Conservation (phyloP, 2,888 invertebrate species). For the Hirtodrosophila cameraria region DNA sequence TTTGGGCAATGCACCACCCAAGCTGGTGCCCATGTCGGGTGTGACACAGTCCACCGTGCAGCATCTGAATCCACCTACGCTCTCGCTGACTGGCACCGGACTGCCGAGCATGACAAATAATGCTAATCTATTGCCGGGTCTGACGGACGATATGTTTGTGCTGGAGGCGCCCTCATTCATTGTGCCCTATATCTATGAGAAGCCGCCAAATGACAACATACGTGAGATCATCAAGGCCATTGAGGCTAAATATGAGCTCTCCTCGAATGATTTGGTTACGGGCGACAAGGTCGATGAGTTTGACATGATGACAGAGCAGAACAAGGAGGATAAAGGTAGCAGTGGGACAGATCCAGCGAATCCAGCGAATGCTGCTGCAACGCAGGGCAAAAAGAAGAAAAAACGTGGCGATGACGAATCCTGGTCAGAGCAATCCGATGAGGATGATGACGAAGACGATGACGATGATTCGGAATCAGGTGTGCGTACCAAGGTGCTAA, state of each 20-base stretch:
- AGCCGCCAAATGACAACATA: constrained; percentile 91
- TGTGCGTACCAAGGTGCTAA: constrained; percentile 84
- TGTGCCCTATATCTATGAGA: constrained; percentile 96
- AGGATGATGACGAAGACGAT: constrained; percentile 85
- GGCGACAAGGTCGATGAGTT: constrained; percentile 85
- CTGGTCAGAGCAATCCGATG: constrained; percentile 86
- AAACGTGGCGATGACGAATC: constrained; percentile 86
- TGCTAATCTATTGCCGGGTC: constrained; percentile 90
- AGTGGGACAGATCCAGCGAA: constrained; percentile 59
- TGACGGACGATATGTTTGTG: constrained; percentile 96
- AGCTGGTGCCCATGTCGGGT: constrained; percentile 74
- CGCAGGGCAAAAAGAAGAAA: constrained; percentile 81
- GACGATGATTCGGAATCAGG: constrained; percentile 85
- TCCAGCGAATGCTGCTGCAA: constrained; percentile 23
- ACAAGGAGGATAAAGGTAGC: constrained; percentile 76
- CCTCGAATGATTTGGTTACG: constrained; percentile 85
- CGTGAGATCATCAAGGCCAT: constrained; percentile 89
- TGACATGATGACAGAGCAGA: constrained; percentile 85
- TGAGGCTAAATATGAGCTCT: constrained; percentile 86
- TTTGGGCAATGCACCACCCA: constrained; percentile 84
- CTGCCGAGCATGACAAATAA: constrained; percentile 81
- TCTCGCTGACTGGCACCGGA: constrained; percentile 58
- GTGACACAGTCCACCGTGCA: constrained; percentile 41
- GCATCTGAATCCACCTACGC: constrained; percentile 66
- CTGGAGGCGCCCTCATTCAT: constrained; percentile 97